Base-by-base conservation (phyloP, 2,888 invertebrate species). In the Cerceris rybyensis region DNA sequence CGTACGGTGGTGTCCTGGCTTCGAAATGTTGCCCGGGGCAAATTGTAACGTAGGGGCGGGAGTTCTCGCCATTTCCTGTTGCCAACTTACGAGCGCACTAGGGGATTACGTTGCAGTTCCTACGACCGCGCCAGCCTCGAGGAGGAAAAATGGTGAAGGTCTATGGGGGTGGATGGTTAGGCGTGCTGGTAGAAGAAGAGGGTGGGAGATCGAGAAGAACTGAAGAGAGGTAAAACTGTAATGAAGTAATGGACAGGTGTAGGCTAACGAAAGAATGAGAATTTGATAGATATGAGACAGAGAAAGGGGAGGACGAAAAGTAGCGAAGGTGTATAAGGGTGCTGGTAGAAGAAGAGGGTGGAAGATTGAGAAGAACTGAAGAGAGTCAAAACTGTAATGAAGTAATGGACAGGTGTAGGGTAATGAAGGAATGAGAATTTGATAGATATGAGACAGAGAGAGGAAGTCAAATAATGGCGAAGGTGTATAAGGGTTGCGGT, bases 11-110 rank as follows among this genome's bases (percentile, higher is more conserved):
- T 50, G 63, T 60, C 65, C 59, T 43, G 16, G 46, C 60, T 59
- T 39, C 55, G 59, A 70, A 70, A 64, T 57, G 69, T 60, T 59
- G 73, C 72, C 68, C 61, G 74, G 55, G 76, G 83, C 80, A 87
- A 88, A 89, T 88, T 84, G 87, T 86, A 84, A 86, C 82, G 81
- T 85, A 85, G 83, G 28, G 66, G 80, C 81, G 67, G 46, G 70
- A 79, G 81, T 65, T 80, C 77, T 75, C 83, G 81, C 77, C 75
- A 46, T 41, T 42, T 28, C 64, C 65, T n/a, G 72, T 65, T 67
- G 72, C 39, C 72, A 69, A 85, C 73, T 84, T 84, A 80, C 82
- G 84, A 80, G 80, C 61, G 55, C 59, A 67, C 52, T 49, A 67
- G 70, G 58, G 81, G 85, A 85, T 84, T 81, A 85, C 82, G 80